These are phyloP conservation scores for Actenoides lindsayi DNA, from an alignment of 2,113 vertebrate genomes.

Conservation along the genomic window DNA sequence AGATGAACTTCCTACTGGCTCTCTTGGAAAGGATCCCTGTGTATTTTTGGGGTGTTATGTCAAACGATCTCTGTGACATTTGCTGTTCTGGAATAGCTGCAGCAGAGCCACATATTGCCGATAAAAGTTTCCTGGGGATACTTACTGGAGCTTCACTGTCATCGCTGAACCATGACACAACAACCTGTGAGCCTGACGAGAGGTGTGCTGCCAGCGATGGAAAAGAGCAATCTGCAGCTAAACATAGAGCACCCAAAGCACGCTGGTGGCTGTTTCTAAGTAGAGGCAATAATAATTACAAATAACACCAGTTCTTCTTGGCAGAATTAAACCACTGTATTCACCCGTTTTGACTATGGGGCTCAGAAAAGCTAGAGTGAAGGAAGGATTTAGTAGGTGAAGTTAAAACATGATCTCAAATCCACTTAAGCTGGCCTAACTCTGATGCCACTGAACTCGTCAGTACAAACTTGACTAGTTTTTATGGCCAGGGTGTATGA, in stretches of 20 bases:
- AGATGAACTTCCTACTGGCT: not conserved
- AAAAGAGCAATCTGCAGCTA: not conserved
- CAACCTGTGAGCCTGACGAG: not conserved
- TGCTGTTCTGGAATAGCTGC: not conserved
- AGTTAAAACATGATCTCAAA: not conserved
- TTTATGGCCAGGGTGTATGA: not conserved
- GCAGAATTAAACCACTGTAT: not conserved
- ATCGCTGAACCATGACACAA: not conserved
- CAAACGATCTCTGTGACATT: conserved; percentile 55
- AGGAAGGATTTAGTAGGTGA: not conserved
- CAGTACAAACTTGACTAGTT: not conserved
- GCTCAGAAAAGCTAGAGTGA: not conserved
- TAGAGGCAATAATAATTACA: not conserved
- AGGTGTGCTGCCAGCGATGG: not conserved
- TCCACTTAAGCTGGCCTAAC: not conserved
- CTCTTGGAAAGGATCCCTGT: conserved; percentile 25
- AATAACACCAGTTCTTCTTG: not conserved
- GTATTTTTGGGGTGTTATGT: conserved; percentile 65
- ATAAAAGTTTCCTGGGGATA: conserved; percentile 19
- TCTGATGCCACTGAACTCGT: not conserved
- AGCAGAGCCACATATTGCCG: not conserved
- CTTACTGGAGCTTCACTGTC: conserved; percentile 1
- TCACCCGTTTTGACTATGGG: not conserved
- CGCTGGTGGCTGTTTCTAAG: not conserved
- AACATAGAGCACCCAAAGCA: not conserved